Percentiles rank a stretch among this genome's conserved stretches.
phyloP scores from a whole-genome alignment of 2,113 vertebrate genomes.

The Fregetta grallaria region DNA sequence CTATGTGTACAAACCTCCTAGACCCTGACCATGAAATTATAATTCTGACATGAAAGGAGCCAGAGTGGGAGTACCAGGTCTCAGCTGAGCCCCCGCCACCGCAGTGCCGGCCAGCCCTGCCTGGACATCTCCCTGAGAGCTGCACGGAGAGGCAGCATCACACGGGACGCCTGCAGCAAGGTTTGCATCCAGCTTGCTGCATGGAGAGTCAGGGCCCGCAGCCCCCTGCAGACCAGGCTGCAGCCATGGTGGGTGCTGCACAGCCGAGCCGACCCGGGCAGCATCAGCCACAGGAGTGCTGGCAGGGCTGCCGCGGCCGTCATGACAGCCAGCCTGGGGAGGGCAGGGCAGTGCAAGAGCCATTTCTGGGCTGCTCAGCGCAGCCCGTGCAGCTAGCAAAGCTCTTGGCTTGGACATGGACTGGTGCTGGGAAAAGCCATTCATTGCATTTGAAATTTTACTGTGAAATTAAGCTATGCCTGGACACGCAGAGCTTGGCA shows the following conservation, averaged over 20 bases:
- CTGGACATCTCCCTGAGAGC: neutral
- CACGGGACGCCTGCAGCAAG: rapidly evolving
- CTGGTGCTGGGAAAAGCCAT: slow-evolving; percentile 11
- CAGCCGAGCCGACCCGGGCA: rapidly evolving
- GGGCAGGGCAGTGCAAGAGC: neutral
- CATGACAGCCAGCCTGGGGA: neutral
- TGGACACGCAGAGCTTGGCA: slow-evolving; percentile 15
- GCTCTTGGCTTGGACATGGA: neutral
- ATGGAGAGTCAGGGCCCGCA: neutral
- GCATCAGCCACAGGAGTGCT: neutral
- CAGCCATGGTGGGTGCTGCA: neutral
- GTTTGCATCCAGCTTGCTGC: neutral
- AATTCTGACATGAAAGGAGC: neutral
- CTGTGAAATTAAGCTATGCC: slow-evolving; percentile 21
- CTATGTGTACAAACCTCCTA: neutral
- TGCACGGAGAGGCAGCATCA: rapidly evolving
- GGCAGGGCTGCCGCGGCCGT: neutral
- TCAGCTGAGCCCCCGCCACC: neutral
- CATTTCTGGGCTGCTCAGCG: neutral
- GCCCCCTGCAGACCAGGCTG: neutral
- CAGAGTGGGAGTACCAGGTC: neutral
- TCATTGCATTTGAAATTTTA: neutral
- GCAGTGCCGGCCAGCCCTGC: neutral
- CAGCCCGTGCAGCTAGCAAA: neutral
- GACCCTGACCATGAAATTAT: neutral